Conservation (phyloP, 1,140 invertebrate species). For the Pantala flavescens region DNA sequence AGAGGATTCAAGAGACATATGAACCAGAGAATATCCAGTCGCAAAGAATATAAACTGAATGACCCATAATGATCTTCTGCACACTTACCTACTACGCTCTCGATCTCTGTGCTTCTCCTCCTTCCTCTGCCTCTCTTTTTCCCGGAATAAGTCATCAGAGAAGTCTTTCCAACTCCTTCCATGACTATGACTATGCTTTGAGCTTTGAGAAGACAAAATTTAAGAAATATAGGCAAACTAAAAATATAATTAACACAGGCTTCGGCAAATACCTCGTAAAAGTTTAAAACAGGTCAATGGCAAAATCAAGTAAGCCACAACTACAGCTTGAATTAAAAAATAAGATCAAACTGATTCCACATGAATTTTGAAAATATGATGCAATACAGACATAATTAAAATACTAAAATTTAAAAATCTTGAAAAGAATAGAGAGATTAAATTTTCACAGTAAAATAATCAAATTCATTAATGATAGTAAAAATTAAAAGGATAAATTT, state of each 20-base stretch:
- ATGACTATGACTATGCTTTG: neutral
- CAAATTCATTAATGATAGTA: no score
- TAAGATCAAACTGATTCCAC: neutral
- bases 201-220: neutral
- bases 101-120: neutral
- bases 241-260: neutral
- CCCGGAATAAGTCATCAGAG: neutral
- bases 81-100: neutral
- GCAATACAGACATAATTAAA: no score
- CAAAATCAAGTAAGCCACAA: neutral
- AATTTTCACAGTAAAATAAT: no score
- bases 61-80: no score
- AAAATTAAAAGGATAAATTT: no score
- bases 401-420: no score
- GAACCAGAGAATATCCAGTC: no score
- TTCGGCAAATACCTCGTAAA: neutral
- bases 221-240: neutral
- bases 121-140: neutral
- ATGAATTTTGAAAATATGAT: neutral
- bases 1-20: no score
- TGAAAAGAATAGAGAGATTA: no score
- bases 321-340: neutral
- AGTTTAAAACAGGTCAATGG: neutral
- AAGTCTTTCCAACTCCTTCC: neutral
- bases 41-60: no score